phyloP scores from a whole-genome alignment of 2,113 vertebrate species.

The Pelecanus crispus region DNA sequence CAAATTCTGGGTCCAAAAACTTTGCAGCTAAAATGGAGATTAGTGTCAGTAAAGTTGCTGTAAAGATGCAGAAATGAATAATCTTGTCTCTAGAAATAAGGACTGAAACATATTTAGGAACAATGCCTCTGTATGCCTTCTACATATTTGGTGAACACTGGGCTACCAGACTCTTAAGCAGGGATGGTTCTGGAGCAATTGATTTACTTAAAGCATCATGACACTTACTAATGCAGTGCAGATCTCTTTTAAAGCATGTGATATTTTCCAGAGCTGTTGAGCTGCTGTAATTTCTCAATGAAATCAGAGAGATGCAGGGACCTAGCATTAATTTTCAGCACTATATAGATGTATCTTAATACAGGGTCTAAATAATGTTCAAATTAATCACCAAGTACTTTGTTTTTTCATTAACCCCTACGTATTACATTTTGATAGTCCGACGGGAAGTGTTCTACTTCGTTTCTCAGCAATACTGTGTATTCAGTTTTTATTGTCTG shows the following conservation, averaged over 20 bases:
- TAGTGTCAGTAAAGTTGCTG: neutral
- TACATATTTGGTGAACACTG: neutral
- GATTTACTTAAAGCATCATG: neutral
- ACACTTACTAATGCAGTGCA: neutral
- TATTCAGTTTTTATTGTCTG: slow-evolving; percentile 21
- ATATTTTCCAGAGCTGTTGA: slow-evolving; percentile 15
- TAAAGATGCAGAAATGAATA: neutral
- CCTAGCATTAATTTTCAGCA: neutral
- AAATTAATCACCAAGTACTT: neutral
- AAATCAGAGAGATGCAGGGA: neutral
- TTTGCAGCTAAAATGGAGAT: neutral
- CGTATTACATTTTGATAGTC: neutral
- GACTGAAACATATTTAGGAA: neutral
- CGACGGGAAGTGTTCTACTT: neutral
- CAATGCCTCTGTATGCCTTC: neutral
- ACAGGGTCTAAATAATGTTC: neutral
- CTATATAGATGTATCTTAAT: neutral
- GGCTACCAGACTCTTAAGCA: neutral
- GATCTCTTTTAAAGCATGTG: neutral
- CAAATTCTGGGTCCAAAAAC: neutral
- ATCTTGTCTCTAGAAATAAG: neutral
- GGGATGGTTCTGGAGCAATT: neutral
- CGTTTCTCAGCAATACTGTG: neutral
- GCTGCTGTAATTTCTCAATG: neutral
- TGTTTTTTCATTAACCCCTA: neutral